Base-by-base conservation (phyloP, 2,113 vertebrate genomes). In the Neolamprologus modestus region DNA sequence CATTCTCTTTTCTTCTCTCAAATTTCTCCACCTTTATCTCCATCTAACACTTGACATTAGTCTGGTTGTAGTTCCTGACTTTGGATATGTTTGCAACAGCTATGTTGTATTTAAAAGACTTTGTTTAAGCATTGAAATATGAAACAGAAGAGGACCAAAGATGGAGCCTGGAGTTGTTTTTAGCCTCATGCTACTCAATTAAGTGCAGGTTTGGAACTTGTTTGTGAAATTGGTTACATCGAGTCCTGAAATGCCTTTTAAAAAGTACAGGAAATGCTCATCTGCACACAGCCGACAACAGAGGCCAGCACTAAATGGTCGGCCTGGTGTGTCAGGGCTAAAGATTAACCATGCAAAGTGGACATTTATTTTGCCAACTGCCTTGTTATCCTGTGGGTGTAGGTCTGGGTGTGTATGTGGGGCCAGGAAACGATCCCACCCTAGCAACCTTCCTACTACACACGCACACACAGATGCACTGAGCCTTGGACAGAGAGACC, bases 1-100 rank as follows among this genome's bases (percentile, higher is more conserved):
- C 71, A 68, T 83, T 86, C 88, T 85, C 83, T 73, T 61, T 66
- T 85, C 71, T 86, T 83, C 54, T 83, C 88, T 92, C 85, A 89
- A 79, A 73, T 92, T 78, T 94, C 83, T 85, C 50, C 57, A 82
- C 82, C 53, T 50, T 71, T 45, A 87, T 71, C 50, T 10, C 24
- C 24, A 76, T 76, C 42, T 47, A 28, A 28, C 6, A 76, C 37
- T 73, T 73, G 42, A 28, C 2, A 50, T 47, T 28, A 76, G 71
- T 11, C 40, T 12, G 42, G 13, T 50, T 47, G 42, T 76, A 47
- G 42, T 19, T 73, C 6, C 40, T 45, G 37, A 26, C 40, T 45
- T 45, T 10, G 68, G 13, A 73, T 5, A 28, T 7, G 42, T 76
- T 76, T 1, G 68, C 9, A 26, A 31, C 71, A 50, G 24, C 42